Percentiles rank a stretch among this genome's conserved stretches.
Evolutionary conservation across 1,140 invertebrate genomes (phyloP).

Genomic region (Radopholus similis): DNA sequence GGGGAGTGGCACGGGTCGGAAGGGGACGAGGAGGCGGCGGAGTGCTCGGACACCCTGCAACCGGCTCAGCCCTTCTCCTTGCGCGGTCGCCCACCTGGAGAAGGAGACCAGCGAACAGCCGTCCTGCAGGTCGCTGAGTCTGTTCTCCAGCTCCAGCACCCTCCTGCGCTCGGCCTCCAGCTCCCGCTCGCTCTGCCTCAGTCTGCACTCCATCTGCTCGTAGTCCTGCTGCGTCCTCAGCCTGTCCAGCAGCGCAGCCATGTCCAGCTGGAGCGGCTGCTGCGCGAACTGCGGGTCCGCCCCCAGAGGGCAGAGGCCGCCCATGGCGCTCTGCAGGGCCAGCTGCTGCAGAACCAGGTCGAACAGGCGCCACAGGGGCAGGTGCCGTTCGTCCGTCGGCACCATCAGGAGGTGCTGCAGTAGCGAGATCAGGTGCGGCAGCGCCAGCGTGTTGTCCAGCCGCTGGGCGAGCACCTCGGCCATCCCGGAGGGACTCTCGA

Average conservation of each 20-base stretch:
- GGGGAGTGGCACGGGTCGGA: slow-evolving; percentile 50
- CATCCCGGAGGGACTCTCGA: slow-evolving; percentile 86
- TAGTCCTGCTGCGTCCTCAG: slow-evolving; percentile 82
- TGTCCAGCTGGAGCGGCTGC: slow-evolving; percentile 33
- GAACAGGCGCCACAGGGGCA: slow-evolving; percentile 86
- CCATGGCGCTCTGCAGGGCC: slow-evolving; percentile 75
- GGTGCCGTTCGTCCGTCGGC: slow-evolving; percentile 78
- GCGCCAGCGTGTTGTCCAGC: slow-evolving; percentile 83
- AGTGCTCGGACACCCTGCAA: slow-evolving; percentile 15
- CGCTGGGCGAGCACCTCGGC: slow-evolving; percentile 85
- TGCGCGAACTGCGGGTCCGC: slow-evolving; percentile 77
- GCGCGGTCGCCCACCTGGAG: slow-evolving; percentile 14
- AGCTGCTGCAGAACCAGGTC: slow-evolving; percentile 93
- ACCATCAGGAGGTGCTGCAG: slow-evolving; percentile 84
- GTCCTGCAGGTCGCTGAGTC: slow-evolving; percentile 71
- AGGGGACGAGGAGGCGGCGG: slow-evolving; percentile 23
- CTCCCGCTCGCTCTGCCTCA: slow-evolving; percentile 63
- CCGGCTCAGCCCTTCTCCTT: neutral
- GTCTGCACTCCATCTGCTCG: slow-evolving; percentile 25
- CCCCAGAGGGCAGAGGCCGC: slow-evolving; percentile 71
- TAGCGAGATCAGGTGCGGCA: slow-evolving; percentile 84
- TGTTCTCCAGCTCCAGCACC: slow-evolving; percentile 71
- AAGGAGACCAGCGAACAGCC: slow-evolving; percentile 51
- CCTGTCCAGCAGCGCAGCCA: slow-evolving; percentile 46
- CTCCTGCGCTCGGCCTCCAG: slow-evolving; percentile 77